Percentiles rank a stretch among this genome's conserved stretches.
These are phyloP conservation scores for Oppia nitens DNA, from an alignment of 1,140 invertebrate species.

Conservation along the genomic window DNA sequence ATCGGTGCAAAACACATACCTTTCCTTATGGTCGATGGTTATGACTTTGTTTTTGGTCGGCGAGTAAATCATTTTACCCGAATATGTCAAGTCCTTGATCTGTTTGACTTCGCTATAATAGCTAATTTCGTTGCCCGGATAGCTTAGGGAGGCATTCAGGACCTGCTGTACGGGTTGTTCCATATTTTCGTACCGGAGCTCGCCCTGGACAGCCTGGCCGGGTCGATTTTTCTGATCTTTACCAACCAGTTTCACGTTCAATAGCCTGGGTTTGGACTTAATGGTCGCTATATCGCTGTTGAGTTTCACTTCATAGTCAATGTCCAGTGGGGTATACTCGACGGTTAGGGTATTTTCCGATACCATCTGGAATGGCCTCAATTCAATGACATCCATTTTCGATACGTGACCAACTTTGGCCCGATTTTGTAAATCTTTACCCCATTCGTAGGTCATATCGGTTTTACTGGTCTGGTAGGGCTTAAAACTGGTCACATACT, in stretches of 20 bases:
- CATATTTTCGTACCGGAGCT: conserved; percentile 8
- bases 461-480: conserved; percentile 13
- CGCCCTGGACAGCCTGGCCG: conserved; percentile 1
- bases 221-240: conserved; percentile 11
- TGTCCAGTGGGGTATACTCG: conserved; percentile 7
- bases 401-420: conserved; percentile 10
- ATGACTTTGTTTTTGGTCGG: too few relatives aligned
- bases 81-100: too few relatives aligned
- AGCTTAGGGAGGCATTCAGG: conserved; percentile 1
- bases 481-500: conserved; percentile 3
- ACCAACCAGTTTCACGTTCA: conserved; percentile 3
- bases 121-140: background rate
- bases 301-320: conserved; percentile 10
- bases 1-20: too few relatives aligned
- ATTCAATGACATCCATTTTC: conserved; percentile 13
- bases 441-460: conserved; percentile 3
- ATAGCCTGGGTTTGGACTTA: conserved; percentile 10
- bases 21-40: too few relatives aligned
- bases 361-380: conserved; percentile 11
- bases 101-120: conserved; percentile 13
- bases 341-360: conserved; percentile 6
- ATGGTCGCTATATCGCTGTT: conserved; percentile 7
- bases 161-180: conserved; percentile 4
- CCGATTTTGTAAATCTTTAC: conserved; percentile 2
- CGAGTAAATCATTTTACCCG: too few relatives aligned